These are phyloP conservation scores for Eupithecia insigniata DNA, from an alignment of 2,888 invertebrate species.

Conservation along the genomic window DNA sequence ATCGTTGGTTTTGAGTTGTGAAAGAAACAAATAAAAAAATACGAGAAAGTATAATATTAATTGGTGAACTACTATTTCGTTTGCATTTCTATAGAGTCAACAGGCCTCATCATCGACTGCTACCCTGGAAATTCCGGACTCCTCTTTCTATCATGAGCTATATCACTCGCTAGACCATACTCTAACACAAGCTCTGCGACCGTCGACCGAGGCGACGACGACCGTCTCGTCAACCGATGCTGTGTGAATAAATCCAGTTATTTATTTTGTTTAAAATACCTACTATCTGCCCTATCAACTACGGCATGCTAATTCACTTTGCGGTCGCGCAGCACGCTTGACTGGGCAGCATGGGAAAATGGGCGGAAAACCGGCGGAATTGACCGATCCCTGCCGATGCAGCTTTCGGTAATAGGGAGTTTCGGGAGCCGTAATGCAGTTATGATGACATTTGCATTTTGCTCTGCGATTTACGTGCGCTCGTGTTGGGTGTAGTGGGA, in stretches of 20 bases:
- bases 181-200: not conserved
- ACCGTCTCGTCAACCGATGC: not conserved
- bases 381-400: not conserved
- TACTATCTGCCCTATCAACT: not conserved
- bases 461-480: not conserved
- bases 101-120: too few relatives aligned
- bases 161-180: too few relatives aligned
- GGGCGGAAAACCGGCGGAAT: not conserved
- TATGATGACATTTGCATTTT: constrained; percentile 22
- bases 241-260: not conserved
- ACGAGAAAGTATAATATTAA: too few relatives aligned
- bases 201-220: too few relatives aligned
- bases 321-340: constrained; percentile 7
- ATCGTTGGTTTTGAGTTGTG: too few relatives aligned
- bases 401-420: not conserved
- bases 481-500: not conserved
- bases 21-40: too few relatives aligned
- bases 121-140: too few relatives aligned
- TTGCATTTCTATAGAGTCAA: too few relatives aligned
- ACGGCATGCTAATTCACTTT: not conserved
- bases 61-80: too few relatives aligned
- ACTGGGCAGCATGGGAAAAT: constrained; percentile 8
- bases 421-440: constrained; percentile 10
- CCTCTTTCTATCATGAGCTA: too few relatives aligned
- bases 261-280: not conserved